Conservation (phyloP, 2,888 invertebrate species). For the Tetragonisca angustula region DNA sequence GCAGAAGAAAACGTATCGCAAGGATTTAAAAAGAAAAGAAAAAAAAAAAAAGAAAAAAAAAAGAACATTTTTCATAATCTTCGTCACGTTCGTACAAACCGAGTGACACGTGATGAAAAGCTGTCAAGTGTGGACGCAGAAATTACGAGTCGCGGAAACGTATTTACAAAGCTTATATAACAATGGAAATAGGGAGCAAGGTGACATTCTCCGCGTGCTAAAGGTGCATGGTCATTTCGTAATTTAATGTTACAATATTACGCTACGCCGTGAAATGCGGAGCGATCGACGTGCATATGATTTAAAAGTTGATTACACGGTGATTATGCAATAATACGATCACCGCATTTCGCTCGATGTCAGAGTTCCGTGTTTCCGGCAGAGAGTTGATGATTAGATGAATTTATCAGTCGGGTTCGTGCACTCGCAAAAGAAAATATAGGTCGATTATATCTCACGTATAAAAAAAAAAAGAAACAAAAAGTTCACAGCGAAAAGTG, state of each 20-base stretch:
- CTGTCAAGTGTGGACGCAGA: neutral
- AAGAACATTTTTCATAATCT: neutral
- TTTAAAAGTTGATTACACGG: slow-evolving; percentile 45
- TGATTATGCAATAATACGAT: neutral
- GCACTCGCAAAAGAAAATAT: too few relatives aligned
- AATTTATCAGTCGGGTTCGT: neutral
- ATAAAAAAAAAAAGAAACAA: too few relatives aligned
- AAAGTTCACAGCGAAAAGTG: too few relatives aligned
- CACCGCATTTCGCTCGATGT: slow-evolving; percentile 35
- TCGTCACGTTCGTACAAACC: too few relatives aligned
- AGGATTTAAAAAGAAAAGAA: neutral
- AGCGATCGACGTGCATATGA: slow-evolving; percentile 11
- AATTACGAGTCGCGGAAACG: neutral
- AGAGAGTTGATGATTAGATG: slow-evolving; percentile 4
- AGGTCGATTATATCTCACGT: too few relatives aligned
- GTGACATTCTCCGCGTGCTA: slow-evolving; percentile 23
- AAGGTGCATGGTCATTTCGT: slow-evolving; percentile 21
- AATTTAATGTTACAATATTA: slow-evolving; percentile 18
- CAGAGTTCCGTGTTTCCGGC: slow-evolving; percentile 19
- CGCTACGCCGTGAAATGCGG: slow-evolving; percentile 30
- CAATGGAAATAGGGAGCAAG: slow-evolving; percentile 33
- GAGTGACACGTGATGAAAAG: neutral
- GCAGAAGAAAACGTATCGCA: neutral
- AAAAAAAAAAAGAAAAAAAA: neutral
- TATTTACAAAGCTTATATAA: slow-evolving; percentile 19